Conservation (phyloP, 2,113 vertebrate species). For the Tautogolabrus adspersus region DNA sequence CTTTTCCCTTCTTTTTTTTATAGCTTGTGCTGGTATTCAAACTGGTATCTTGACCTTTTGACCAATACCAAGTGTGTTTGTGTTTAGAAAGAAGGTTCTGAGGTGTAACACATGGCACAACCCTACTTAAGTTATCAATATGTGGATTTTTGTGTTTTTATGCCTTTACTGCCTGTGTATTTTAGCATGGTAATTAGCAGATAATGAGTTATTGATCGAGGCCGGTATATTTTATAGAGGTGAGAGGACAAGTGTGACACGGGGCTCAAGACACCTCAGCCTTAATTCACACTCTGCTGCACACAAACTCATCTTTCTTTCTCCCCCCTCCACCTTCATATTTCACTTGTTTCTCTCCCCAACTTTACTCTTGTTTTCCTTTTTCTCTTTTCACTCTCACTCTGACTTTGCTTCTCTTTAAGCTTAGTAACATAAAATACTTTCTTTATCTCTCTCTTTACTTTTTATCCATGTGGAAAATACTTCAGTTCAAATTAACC, state of each 20-base stretch:
- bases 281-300: constrained; percentile 50
- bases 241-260: constrained; percentile 58
- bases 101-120: constrained; percentile 6
- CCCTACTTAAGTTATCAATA: constrained; percentile 57
- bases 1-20: neutral
- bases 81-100: constrained; percentile 5
- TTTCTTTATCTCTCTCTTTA: too few species aligned
- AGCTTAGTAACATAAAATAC: too few species aligned
- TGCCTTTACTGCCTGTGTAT: constrained; percentile 40
- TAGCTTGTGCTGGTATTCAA: neutral
- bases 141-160: constrained; percentile 41
- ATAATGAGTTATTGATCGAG: constrained; percentile 80
- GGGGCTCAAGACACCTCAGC: constrained; percentile 29
- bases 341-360: neutral
- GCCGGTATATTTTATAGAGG: constrained; percentile 70
- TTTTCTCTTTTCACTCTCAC: too few species aligned
- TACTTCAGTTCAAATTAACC: too few species aligned
- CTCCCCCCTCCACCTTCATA: neutral
- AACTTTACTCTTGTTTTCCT: too few species aligned
- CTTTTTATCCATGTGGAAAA: too few species aligned
- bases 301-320: neutral
- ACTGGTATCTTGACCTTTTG: constrained; percentile 5
- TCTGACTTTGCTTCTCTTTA: too few species aligned
- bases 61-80: constrained; percentile 8
- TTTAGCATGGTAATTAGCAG: constrained; percentile 70